Evolutionary conservation across 2,797 vertebrate genomes (phyloP).

Genomic region (Helostoma temminkii): DNA sequence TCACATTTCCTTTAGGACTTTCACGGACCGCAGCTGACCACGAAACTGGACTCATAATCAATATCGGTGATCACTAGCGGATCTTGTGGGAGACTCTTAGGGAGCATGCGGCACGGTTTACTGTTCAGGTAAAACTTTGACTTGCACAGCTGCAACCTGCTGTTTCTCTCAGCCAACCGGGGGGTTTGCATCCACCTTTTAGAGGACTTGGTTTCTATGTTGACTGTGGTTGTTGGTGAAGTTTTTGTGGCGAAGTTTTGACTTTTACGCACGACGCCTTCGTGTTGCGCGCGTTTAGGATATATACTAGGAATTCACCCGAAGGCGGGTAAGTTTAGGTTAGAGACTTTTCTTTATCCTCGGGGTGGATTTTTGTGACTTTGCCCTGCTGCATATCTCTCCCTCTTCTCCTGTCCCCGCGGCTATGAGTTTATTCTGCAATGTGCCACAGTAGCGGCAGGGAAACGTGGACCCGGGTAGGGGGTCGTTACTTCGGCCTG

Average conservation of each 20-base stretch:
- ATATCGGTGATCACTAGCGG: conserved; percentile 24
- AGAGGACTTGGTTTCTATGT: conserved; percentile 1
- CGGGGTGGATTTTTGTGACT: conserved; percentile 42
- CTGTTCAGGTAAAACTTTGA: conserved; percentile 81
- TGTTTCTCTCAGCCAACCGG: conserved; percentile 23
- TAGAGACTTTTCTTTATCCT: conserved; percentile 26
- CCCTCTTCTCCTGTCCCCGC: conserved; percentile 20
- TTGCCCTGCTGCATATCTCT: conserved; percentile 25
- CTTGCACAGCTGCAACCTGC: conserved; percentile 49
- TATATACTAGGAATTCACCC: conserved; percentile 57
- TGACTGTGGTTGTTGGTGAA: not conserved
- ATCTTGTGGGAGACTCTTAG: conserved; percentile 31
- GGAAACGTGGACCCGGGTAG: conserved; percentile 79
- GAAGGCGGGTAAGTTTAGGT: conserved; percentile 44
- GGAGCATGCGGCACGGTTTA: conserved; percentile 76
- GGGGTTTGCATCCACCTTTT: conserved; percentile 14
- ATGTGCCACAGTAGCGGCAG: conserved; percentile 77
- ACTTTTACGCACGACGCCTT: conserved; percentile 69
- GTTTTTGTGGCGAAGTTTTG: conserved; percentile 20
- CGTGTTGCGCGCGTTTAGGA: conserved; percentile 46
- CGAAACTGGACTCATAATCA: conserved; percentile 45
- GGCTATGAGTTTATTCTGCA: conserved; percentile 60
- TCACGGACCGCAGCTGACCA: conserved; percentile 35
- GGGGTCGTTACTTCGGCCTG: conserved; percentile 84
- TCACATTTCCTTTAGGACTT: conserved; percentile 51